Percentiles rank a stretch among this genome's conserved stretches.
phyloP scores from a whole-genome alignment of 2,888 invertebrate species.

The Drosophila peninsularis region DNA sequence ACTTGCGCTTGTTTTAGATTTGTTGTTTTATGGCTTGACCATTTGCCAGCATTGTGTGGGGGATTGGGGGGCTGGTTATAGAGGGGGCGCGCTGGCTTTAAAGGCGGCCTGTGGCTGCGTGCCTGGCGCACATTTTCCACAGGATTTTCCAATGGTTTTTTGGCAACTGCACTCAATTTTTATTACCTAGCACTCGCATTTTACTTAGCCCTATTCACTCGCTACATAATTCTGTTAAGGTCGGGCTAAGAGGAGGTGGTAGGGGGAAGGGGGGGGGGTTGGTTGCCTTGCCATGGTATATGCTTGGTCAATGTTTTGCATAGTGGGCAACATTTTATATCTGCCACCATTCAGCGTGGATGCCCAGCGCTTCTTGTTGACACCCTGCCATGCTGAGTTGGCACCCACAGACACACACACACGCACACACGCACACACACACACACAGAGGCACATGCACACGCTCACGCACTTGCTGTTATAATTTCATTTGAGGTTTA shows the following conservation, averaged over 20 bases:
- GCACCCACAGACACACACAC: background rate
- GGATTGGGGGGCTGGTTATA: slow-evolving; percentile 2
- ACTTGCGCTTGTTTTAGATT: slow-evolving; percentile 56
- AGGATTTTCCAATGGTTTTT: slow-evolving; percentile 53
- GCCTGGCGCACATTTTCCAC: slow-evolving; percentile 60
- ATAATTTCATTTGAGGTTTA: slow-evolving; percentile 72
- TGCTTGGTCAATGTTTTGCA: slow-evolving; percentile 28
- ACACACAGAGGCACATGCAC: background rate
- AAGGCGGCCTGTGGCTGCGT: slow-evolving; percentile 39
- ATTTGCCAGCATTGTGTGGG: slow-evolving; percentile 53
- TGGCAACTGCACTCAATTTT: slow-evolving; percentile 71
- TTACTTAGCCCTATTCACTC: slow-evolving; percentile 45
- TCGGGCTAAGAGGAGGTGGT: background rate
- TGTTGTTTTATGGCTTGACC: slow-evolving; percentile 59
- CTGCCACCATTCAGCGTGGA: slow-evolving; percentile 28
- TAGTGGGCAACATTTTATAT: slow-evolving; percentile 46
- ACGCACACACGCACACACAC: slow-evolving; percentile 21
- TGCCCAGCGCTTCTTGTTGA: slow-evolving; percentile 32
- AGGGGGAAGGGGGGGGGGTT: accelerated
- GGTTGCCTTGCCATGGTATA: background rate
- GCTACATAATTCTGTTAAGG: slow-evolving; percentile 23
- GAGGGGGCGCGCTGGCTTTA: background rate
- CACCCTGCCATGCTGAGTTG: slow-evolving; percentile 17
- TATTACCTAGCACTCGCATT: slow-evolving; percentile 63
- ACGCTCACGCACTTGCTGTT: slow-evolving; percentile 46